Evolutionary conservation across 2,113 vertebrate species (phyloP).

Genomic region (Elephantulus edwardii): DNA sequence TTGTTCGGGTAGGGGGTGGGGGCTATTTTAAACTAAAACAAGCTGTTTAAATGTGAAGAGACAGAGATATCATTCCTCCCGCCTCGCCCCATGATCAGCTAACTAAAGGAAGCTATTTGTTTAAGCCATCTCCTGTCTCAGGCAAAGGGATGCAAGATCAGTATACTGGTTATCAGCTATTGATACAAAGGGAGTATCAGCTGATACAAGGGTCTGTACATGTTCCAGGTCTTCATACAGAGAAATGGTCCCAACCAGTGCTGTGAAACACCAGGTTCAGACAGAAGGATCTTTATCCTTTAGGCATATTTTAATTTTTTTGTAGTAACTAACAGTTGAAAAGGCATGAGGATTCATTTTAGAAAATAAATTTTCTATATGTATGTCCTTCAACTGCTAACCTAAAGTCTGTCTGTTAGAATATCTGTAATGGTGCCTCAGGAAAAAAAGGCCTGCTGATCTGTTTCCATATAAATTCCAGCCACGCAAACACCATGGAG

Average conservation of each 20-base stretch:
- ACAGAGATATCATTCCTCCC: neutral
- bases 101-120: neutral
- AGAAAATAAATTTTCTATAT: neutral
- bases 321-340: neutral
- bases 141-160: too few species aligned
- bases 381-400: neutral
- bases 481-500: too few species aligned
- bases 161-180: neutral
- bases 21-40: neutral
- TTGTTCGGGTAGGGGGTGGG: neutral
- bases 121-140: neutral
- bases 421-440: too few species aligned
- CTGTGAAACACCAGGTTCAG: neutral
- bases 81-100: too few species aligned
- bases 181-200: neutral
- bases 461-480: too few species aligned
- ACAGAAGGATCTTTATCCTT: constrained; percentile 21
- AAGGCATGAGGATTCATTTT: too few species aligned
- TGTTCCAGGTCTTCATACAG: neutral
- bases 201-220: too few species aligned
- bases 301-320: neutral
- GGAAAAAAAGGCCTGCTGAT: too few species aligned
- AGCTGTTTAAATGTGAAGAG: neutral
- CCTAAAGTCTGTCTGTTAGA: too few species aligned
- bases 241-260: neutral